Evolutionary conservation across 2,888 invertebrate species (phyloP).

Genomic region (Cerceris ruficornis): DNA sequence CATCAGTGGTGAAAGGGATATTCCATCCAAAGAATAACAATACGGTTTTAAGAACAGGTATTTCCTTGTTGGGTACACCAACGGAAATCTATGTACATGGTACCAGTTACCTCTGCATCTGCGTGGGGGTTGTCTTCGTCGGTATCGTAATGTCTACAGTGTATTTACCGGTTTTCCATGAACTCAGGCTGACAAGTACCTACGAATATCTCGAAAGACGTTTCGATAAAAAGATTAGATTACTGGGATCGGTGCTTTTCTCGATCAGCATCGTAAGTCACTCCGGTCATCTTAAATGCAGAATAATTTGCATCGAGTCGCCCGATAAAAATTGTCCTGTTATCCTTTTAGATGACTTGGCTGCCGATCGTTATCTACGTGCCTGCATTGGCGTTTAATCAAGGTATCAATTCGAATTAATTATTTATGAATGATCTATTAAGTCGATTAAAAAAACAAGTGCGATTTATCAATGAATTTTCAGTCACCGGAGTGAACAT

Average conservation of each 20-base stretch:
- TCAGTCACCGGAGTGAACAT: conserved; percentile 92
- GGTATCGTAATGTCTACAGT: conserved; percentile 86
- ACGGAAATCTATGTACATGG: conserved; percentile 93
- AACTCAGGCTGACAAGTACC: conserved; percentile 89
- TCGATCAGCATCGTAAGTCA: conserved; percentile 86
- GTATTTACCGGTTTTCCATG: conserved; percentile 89
- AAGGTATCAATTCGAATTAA: conserved; percentile 83
- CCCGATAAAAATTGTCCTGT: conserved; percentile 6
- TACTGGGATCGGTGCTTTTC: conserved; percentile 88
- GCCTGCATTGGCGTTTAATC: conserved; percentile 90
- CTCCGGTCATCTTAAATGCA: not conserved
- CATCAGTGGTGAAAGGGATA: not conserved
- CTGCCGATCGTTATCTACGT: conserved; percentile 91
- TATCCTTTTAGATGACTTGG: conserved; percentile 86
- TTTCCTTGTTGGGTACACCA: conserved; percentile 90
- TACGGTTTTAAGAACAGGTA: conserved; percentile 81
- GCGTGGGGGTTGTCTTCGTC: conserved; percentile 86
- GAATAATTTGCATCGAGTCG: not conserved
- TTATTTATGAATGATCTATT: not conserved
- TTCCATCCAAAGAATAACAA: not conserved
- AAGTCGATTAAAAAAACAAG: not conserved
- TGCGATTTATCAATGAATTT: conserved; percentile 68
- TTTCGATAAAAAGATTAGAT: conserved; percentile 87
- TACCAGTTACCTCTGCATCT: conserved; percentile 88
- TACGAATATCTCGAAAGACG: conserved; percentile 91